A percentile compares a stretch with the other conserved stretches of the same genome.
These are phyloP conservation scores for Telmatherina bonti DNA, from an alignment of 2,797 vertebrate genomes.

Conservation along the genomic window DNA sequence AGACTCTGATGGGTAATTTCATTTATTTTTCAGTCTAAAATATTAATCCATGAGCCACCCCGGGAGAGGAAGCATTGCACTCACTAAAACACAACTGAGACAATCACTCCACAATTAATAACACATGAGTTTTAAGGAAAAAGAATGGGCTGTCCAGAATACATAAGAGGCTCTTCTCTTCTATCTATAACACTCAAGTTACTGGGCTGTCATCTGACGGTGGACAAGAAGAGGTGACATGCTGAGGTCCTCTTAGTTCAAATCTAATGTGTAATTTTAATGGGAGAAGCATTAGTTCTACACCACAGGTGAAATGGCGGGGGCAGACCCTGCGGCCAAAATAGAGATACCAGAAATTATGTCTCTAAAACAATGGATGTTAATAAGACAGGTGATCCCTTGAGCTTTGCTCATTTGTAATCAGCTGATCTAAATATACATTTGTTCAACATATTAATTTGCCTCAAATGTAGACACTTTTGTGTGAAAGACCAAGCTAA, in stretches of 20 bases:
- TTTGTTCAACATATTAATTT: background rate
- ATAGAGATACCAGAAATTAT: background rate
- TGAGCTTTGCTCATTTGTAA: slow-evolving; percentile 7
- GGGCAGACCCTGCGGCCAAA: background rate
- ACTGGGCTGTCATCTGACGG: slow-evolving; percentile 46
- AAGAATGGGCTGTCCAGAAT: slow-evolving; percentile 65
- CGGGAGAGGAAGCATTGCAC: slow-evolving; percentile 81
- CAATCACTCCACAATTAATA: slow-evolving; percentile 82
- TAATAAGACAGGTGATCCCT: background rate
- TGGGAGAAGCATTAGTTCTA: slow-evolving; percentile 6
- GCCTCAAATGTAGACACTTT: background rate
- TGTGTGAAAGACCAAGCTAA: background rate
- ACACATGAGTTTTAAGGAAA: slow-evolving; percentile 74
- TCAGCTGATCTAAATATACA: background rate
- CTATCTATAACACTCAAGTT: slow-evolving; percentile 55
- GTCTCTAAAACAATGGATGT: background rate
- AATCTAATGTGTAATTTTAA: slow-evolving; percentile 29
- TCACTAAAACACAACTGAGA: slow-evolving; percentile 81
- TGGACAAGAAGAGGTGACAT: slow-evolving; percentile 50
- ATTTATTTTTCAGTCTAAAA: slow-evolving; percentile 85
- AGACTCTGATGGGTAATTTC: slow-evolving; percentile 85
- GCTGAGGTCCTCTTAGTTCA: slow-evolving; percentile 49
- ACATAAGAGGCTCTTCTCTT: slow-evolving; percentile 56
- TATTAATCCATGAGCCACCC: slow-evolving; percentile 82
- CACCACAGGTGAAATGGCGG: slow-evolving; percentile 5